These are phyloP conservation scores for Euwallacea similis DNA, from an alignment of 1,140 invertebrate species.

Conservation along the genomic window DNA sequence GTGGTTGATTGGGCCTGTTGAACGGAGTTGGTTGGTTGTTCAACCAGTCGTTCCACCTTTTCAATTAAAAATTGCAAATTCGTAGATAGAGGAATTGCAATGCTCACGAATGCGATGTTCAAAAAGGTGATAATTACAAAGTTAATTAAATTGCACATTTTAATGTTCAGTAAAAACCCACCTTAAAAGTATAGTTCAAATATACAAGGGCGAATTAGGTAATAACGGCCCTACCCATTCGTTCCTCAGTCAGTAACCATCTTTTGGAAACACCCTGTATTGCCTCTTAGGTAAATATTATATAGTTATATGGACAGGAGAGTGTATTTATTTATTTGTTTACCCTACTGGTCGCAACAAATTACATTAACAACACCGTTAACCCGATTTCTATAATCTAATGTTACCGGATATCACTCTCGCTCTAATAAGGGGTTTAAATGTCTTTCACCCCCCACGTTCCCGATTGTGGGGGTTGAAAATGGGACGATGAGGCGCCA, in stretches of 20 bases:
- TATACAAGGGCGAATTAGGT: no score
- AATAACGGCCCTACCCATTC: no score
- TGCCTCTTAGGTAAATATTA: no score
- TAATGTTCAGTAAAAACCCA: no score
- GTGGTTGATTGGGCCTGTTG: no score
- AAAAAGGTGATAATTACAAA: no score
- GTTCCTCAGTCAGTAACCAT: background rate
- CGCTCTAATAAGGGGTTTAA: conserved; percentile 17
- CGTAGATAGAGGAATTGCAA: background rate
- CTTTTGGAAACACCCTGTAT: background rate
- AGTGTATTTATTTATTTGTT: background rate
- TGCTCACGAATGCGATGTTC: no score
- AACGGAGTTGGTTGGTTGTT: no score
- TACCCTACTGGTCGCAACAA: background rate
- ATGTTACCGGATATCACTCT: conserved; percentile 12
- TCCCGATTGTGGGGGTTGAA: conserved; percentile 5
- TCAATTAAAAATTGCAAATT: no score
- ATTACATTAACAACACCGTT: background rate
- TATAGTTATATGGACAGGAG: background rate
- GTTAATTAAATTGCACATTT: no score
- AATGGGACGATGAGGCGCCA: conserved; percentile 26
- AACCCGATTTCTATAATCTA: conserved; percentile 11
- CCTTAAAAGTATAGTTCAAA: no score
- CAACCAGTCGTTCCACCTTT: no score
- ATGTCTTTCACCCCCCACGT: conserved; percentile 14